These are phyloP conservation scores for Agapornis canus DNA, from an alignment of 2,797 vertebrate species.

Conservation along the genomic window DNA sequence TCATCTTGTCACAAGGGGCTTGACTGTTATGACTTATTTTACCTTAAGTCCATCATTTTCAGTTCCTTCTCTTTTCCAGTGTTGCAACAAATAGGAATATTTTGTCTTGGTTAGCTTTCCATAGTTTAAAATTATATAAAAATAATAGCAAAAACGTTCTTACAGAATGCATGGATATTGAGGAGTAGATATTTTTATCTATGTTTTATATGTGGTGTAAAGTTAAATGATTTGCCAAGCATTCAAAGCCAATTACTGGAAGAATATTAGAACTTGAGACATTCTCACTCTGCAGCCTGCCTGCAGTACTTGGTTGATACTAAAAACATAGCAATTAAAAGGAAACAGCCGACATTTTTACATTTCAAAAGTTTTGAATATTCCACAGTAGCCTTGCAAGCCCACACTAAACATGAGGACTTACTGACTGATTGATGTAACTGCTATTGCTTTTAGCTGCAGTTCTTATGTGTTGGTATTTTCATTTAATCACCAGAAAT, in stretches of 20 bases:
- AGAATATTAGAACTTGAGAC: background rate
- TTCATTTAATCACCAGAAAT: background rate
- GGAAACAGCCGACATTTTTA: background rate
- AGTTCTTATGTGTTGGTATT: background rate
- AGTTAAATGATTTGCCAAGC: background rate
- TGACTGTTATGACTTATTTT: background rate
- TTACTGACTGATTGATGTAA: background rate
- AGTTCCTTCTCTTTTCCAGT: background rate
- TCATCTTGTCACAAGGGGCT: background rate
- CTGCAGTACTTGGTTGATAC: background rate
- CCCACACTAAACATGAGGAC: background rate
- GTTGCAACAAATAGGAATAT: background rate
- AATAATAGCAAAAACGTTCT: fast-evolving
- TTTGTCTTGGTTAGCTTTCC: background rate
- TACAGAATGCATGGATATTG: background rate
- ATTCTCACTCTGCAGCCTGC: background rate
- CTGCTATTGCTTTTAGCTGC: background rate
- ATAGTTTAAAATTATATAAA: background rate
- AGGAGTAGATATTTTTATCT: background rate
- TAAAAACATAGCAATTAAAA: background rate
- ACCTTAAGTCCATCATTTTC: background rate
- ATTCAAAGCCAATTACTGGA: background rate
- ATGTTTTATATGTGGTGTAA: background rate
- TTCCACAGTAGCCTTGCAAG: background rate
- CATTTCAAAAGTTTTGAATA: background rate